phyloP scores from a whole-genome alignment of 2,113 vertebrate genomes.

The Ibidorhyncha struthersii region DNA sequence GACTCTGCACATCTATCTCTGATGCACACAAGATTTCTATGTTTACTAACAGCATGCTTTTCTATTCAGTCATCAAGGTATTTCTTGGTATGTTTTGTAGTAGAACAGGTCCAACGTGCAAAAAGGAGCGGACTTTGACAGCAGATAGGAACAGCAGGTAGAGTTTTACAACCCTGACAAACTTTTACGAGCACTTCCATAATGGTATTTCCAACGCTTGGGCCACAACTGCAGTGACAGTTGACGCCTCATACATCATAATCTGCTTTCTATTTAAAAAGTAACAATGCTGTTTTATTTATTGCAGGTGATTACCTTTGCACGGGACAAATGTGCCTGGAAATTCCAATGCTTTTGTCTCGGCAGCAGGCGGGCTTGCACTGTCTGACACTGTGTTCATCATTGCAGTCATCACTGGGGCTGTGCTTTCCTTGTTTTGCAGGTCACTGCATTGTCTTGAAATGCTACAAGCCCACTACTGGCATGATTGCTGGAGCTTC shows the following conservation, averaged over 20 bases:
- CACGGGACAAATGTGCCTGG: background rate
- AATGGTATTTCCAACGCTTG: slow-evolving; percentile 19
- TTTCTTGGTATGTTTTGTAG: background rate
- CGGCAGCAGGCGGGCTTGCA: rapidly evolving
- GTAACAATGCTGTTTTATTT: background rate
- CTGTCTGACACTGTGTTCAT: background rate
- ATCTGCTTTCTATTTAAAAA: slow-evolving; percentile 18
- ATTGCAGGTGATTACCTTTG: background rate
- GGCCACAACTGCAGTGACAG: background rate
- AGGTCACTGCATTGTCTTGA: background rate
- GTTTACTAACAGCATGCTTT: background rate
- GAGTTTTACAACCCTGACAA: background rate
- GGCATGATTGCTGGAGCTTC: background rate
- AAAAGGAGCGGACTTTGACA: background rate
- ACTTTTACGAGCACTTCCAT: background rate
- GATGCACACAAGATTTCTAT: background rate
- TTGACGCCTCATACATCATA: background rate
- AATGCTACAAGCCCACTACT: rapidly evolving
- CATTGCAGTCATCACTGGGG: background rate
- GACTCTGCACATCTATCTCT: background rate
- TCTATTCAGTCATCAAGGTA: background rate
- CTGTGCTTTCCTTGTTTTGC: background rate
- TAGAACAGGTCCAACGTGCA: background rate
- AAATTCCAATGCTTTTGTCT: background rate
- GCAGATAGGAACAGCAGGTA: background rate